These are phyloP conservation scores for Euclidia mi DNA, from an alignment of 2,888 invertebrate species.

Conservation along the genomic window DNA sequence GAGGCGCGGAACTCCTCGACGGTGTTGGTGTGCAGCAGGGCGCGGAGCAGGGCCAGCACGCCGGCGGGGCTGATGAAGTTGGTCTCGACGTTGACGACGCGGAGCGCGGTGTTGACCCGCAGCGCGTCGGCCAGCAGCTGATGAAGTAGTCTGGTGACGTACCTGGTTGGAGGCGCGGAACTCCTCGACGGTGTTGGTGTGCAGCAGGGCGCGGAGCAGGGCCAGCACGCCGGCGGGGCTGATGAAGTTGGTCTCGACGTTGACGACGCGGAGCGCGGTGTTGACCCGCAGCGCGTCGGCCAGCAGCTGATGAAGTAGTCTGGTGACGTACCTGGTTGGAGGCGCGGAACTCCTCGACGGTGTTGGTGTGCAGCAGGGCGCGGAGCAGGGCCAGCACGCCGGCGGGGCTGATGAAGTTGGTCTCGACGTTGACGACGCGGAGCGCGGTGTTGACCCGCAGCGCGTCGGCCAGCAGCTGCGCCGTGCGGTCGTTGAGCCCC, in stretches of 20 bases:
- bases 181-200: constrained; percentile 97
- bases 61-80: constrained; percentile 97
- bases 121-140: constrained; percentile 95
- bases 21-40: constrained; percentile 95
- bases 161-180: constrained; percentile 99
- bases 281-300: constrained; percentile 96
- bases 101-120: constrained; percentile 93
- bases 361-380: constrained; percentile 95
- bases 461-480: constrained; percentile 95
- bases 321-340: constrained; percentile 98
- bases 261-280: constrained; percentile 97
- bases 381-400: constrained; percentile 96
- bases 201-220: constrained; percentile 96
- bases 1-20: constrained; percentile 99
- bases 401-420: constrained; percentile 98
- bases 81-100: constrained; percentile 98
- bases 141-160: no score
- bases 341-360: constrained; percentile 98
- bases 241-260: constrained; percentile 99
- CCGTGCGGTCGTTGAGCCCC: constrained; percentile 97
- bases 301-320: constrained; percentile 98
- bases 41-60: constrained; percentile 96
- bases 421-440: constrained; percentile 97
- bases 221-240: constrained; percentile 96
- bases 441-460: constrained; percentile 94